These are phyloP conservation scores for Champsocephalus esox DNA, from an alignment of 2,797 vertebrate genomes.

Conservation along the genomic window DNA sequence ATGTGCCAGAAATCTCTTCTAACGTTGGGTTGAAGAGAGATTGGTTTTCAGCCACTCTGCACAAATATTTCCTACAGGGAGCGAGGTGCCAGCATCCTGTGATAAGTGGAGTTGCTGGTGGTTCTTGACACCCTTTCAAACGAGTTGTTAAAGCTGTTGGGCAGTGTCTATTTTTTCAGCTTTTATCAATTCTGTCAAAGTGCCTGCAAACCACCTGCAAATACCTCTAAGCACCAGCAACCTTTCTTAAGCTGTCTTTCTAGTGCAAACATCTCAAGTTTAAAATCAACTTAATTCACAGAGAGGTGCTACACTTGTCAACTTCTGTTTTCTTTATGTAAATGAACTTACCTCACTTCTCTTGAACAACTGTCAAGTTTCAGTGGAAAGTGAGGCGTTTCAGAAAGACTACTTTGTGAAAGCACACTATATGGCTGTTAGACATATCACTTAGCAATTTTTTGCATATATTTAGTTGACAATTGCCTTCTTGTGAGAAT, in stretches of 20 bases:
- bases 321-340: slow-evolving; percentile 18
- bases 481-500: background rate
- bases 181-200: slow-evolving; percentile 60
- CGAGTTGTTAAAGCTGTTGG: slow-evolving; percentile 63
- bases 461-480: background rate
- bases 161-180: slow-evolving; percentile 31
- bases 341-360: slow-evolving; percentile 29
- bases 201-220: slow-evolving; percentile 40
- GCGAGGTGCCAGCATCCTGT: slow-evolving; percentile 67
- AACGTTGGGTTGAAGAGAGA: slow-evolving; percentile 58
- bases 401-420: slow-evolving; percentile 8
- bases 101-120: slow-evolving; percentile 72
- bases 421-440: background rate
- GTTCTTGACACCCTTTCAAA: slow-evolving; percentile 75
- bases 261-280: slow-evolving; percentile 23
- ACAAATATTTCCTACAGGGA: slow-evolving; percentile 71
- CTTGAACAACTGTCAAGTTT: slow-evolving; percentile 28
- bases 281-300: slow-evolving; percentile 30
- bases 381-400: background rate
- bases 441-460: slow-evolving; percentile 1
- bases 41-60: slow-evolving; percentile 69
- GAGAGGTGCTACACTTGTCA: slow-evolving; percentile 28
- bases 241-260: slow-evolving; percentile 26
- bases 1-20: slow-evolving; percentile 62
- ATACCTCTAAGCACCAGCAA: slow-evolving; percentile 36